Conservation (phyloP, 2,797 vertebrate species). For the Presbytis comata region DNA sequence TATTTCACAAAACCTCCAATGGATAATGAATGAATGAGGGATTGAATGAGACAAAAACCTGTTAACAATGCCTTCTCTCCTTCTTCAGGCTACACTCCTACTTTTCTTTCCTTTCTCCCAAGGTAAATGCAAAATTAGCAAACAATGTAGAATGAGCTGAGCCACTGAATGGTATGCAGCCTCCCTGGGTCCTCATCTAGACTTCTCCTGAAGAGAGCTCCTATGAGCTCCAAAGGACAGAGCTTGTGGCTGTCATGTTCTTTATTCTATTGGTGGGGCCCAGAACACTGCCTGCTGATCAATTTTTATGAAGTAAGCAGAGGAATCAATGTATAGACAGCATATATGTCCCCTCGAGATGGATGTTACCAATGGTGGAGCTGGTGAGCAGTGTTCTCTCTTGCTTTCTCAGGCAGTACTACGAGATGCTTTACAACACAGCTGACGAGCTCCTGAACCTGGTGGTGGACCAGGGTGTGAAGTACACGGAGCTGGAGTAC, state of each 20-base stretch:
- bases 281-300: background rate
- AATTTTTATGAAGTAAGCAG: background rate
- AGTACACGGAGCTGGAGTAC: constrained; percentile 97
- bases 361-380: accelerated
- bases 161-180: background rate
- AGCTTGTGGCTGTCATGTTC: background rate
- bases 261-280: background rate
- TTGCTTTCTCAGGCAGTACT: constrained; percentile 92
- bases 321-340: background rate
- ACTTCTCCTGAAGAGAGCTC: background rate
- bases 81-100: background rate
- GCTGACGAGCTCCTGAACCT: constrained; percentile 97
- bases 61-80: background rate
- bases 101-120: background rate
- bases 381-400: constrained; percentile 36
- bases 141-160: background rate
- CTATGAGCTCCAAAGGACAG: background rate
- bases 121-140: background rate
- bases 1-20: background rate
- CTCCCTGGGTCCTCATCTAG: background rate
- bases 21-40: background rate
- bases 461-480: constrained; percentile 98
- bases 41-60: background rate
- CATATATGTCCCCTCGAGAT: accelerated
- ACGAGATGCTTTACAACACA: constrained; percentile 99